Base-by-base conservation (phyloP, 2,113 vertebrate genomes). In the Connochaetes taurinus region DNA sequence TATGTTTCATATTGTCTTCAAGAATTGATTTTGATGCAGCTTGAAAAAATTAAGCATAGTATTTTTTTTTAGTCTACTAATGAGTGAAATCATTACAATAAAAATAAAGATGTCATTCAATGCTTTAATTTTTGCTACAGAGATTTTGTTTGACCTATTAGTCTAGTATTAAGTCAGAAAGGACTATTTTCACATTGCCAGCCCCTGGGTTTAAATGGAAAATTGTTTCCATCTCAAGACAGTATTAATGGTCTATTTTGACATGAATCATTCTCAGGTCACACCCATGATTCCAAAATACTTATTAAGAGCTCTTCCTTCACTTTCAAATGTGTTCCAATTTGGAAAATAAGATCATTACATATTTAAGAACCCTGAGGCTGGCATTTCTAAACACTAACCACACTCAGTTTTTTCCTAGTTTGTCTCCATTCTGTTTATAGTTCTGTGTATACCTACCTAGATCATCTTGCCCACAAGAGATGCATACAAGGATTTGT, bases 1-100 rank as follows among this genome's bases (percentile, higher is more conserved):
- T 55, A 55, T n/a, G 29, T 16, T 93, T 87, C 40, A 53, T 31
- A 16, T 53, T 96, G 13, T 5, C 86, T 95, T 95, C 45, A 85
- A 91, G 52, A 91, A 50, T 21, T 52, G 13, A 93, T 89, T 97
- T 83, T 74, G 8, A 86, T 52, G 3, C 7, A 86, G n/a, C 17
- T 23, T 95, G 60, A 64, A 95, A 87, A 81, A 83, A 52, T 19
- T 33, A 87, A 17, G 27, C 25, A 27, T 25, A 17, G 11, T 29
- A 71, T 60, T 92, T 85, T 55, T 91, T 92, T 95, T 92, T 47
- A 52, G 47, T 82, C 19, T 96, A 29, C 16, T 52, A 80, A 58
- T 76, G 7, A 33, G 8, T 64, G 33, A 95, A 94, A 85, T 82
- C 27, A 82, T 95, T 96, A 94, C 80, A 95, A 92, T 86, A 47